Evolutionary conservation across 2,888 invertebrate species (phyloP).

Genomic region (Himalopsyche kuldschensis): DNA sequence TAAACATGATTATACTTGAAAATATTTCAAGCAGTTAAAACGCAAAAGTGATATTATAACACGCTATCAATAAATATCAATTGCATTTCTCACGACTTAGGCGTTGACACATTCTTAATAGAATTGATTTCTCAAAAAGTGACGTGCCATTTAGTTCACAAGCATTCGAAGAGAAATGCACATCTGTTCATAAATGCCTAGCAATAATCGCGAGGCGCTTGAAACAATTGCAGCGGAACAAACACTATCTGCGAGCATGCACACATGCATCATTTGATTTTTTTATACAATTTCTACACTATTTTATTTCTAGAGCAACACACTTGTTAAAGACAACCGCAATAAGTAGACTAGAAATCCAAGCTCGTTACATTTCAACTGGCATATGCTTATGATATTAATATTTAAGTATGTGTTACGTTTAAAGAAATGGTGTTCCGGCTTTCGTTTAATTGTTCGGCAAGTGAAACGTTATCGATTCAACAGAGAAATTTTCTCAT

Average conservation of each 20-base stretch:
- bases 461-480: neutral
- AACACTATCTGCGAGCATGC: neutral
- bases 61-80: neutral
- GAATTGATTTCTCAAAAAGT: neutral
- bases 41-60: neutral
- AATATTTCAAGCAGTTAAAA: neutral
- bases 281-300: conserved; percentile 25
- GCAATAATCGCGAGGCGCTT: neutral
- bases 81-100: neutral
- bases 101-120: neutral
- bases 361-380: conserved; percentile 5
- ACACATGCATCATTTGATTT: neutral
- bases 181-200: neutral
- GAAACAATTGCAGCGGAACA: conserved; percentile 3
- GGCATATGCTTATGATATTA: conserved; percentile 6
- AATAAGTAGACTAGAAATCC: conserved; percentile 35
- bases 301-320: conserved; percentile 35
- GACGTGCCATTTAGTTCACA: neutral
- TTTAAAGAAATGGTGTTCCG: conserved; percentile 11
- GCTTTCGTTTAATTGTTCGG: neutral
- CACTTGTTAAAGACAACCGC: conserved; percentile 6
- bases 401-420: conserved; percentile 14
- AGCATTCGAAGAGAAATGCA: conserved; percentile 11
- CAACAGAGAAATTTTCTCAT: neutral
- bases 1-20: neutral